phyloP scores from a whole-genome alignment of 2,888 invertebrate genomes.

The Eubasilissa splendida region DNA sequence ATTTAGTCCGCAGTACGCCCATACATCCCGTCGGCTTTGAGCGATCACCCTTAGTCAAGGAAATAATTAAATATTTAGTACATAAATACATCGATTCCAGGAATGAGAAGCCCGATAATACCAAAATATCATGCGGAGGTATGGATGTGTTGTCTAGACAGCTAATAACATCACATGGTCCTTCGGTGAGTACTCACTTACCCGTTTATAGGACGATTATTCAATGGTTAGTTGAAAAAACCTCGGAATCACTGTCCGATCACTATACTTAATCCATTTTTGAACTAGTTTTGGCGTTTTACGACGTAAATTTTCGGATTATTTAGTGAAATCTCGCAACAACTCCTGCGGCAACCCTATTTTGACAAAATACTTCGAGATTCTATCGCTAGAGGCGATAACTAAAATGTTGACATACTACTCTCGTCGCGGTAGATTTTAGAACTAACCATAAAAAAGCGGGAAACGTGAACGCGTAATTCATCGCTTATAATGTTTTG shows the following conservation, averaged over 20 bases:
- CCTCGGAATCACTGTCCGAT: constrained; percentile 35
- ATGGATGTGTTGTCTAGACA: constrained; percentile 50
- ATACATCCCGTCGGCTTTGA: constrained; percentile 15
- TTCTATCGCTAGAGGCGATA: constrained; percentile 68
- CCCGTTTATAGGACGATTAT: constrained; percentile 47
- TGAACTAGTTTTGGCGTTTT: constrained; percentile 33
- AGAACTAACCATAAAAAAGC: constrained; percentile 35
- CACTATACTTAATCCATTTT: constrained; percentile 47
- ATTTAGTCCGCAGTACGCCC: constrained; percentile 43
- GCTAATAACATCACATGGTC: constrained; percentile 55
- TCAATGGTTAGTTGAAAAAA: constrained; percentile 29
- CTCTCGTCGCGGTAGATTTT: constrained; percentile 26
- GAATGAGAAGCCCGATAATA: constrained; percentile 33
- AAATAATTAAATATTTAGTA: constrained; percentile 17
- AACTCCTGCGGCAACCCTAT: constrained; percentile 62
- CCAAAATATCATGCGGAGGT: constrained; percentile 48
- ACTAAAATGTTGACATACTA: constrained; percentile 33
- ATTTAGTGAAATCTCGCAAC: constrained; percentile 40
- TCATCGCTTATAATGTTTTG: constrained; percentile 3
- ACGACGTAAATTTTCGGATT: constrained; percentile 40
- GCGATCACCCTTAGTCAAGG: constrained; percentile 10
- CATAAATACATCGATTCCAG: constrained; percentile 19
- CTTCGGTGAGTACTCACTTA: constrained; percentile 43
- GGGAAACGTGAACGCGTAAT: constrained; percentile 23
- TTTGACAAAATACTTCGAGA: constrained; percentile 71